Percentiles rank a stretch among this genome's conserved stretches.
Evolutionary conservation across 2,797 vertebrate genomes (phyloP).

Genomic region (Paratrypauchen microcephalus): DNA sequence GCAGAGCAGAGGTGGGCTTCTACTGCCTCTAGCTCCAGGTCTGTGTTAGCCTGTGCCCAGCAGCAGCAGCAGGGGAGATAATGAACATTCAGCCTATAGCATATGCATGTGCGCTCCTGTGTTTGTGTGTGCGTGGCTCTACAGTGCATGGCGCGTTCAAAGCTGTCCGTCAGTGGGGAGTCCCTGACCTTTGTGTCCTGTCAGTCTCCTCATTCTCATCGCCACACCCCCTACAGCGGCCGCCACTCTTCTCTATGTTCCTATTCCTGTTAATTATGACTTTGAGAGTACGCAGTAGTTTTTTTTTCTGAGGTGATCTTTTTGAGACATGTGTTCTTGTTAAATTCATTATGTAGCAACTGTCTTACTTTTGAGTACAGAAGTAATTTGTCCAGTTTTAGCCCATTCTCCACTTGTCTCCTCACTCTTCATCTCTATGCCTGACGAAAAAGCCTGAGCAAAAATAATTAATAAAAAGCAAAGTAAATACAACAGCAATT

Average conservation of each 20-base stretch:
- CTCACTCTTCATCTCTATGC: background rate
- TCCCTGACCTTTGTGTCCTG: slow-evolving; percentile 72
- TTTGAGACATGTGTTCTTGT: background rate
- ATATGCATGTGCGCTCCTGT: slow-evolving; percentile 2
- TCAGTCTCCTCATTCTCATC: slow-evolving; percentile 51
- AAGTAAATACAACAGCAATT: too few relatives aligned
- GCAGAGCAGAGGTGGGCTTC: slow-evolving; percentile 25
- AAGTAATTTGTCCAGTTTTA: background rate
- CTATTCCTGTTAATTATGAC: slow-evolving; percentile 19
- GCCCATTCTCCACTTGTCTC: background rate
- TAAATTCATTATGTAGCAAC: background rate
- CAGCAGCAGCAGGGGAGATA: background rate
- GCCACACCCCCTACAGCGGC: slow-evolving; percentile 31
- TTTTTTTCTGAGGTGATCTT: background rate
- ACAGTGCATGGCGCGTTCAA: slow-evolving; percentile 69
- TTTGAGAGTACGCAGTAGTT: background rate
- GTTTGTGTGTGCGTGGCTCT: slow-evolving; percentile 41
- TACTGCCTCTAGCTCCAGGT: background rate
- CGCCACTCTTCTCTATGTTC: slow-evolving; percentile 5
- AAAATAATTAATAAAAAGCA: too few relatives aligned
- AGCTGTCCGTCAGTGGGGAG: slow-evolving; percentile 73
- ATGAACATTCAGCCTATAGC: slow-evolving; percentile 20
- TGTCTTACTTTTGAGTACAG: background rate
- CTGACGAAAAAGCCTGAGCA: background rate
- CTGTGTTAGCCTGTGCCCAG: slow-evolving; percentile 4